phyloP scores from a whole-genome alignment of 2,797 vertebrate genomes.

The Etheostoma perlongum region DNA sequence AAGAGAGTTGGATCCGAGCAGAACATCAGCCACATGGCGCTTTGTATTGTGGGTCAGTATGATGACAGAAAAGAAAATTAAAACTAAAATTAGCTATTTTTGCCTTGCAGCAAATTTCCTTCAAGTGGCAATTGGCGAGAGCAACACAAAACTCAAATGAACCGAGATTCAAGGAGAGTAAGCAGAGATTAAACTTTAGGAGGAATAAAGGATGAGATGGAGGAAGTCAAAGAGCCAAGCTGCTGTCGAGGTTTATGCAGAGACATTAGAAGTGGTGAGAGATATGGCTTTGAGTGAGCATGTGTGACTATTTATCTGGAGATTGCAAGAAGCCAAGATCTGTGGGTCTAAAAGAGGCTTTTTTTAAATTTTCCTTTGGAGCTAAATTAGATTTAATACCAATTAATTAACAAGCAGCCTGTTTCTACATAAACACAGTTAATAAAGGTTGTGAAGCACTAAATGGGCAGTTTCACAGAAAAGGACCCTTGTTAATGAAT shows the following conservation, averaged over 20 bases:
- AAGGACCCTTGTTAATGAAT: constrained; percentile 22
- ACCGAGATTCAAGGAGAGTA: constrained; percentile 16
- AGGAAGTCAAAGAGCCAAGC: constrained; percentile 21
- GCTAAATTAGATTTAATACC: constrained; percentile 44
- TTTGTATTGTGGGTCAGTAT: constrained; percentile 2
- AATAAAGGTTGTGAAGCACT: constrained; percentile 31
- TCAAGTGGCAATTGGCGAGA: not conserved
- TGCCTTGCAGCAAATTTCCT: not conserved
- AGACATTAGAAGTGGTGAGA: constrained; percentile 10
- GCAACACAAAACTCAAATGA: constrained; percentile 6
- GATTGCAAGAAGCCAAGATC: constrained; percentile 15
- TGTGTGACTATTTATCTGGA: not conserved
- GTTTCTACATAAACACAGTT: constrained; percentile 23
- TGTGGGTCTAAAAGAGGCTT: not conserved
- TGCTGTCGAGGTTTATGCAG: constrained; percentile 26
- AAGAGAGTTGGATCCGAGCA: constrained; percentile 37
- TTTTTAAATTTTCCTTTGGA: constrained; percentile 2
- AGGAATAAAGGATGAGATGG: constrained; percentile 22
- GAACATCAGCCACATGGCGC: constrained; percentile 25
- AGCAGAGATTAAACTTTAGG: constrained; percentile 34
- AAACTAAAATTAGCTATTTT: constrained; percentile 9
- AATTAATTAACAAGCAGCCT: constrained; percentile 29
- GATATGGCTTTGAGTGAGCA: not conserved
- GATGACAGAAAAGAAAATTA: not conserved
- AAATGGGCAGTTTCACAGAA: constrained; percentile 41